A percentile compares a stretch with the other conserved stretches of the same genome.
Evolutionary conservation across 2,797 vertebrate genomes (phyloP).

Genomic region (Spea hammondii): DNA sequence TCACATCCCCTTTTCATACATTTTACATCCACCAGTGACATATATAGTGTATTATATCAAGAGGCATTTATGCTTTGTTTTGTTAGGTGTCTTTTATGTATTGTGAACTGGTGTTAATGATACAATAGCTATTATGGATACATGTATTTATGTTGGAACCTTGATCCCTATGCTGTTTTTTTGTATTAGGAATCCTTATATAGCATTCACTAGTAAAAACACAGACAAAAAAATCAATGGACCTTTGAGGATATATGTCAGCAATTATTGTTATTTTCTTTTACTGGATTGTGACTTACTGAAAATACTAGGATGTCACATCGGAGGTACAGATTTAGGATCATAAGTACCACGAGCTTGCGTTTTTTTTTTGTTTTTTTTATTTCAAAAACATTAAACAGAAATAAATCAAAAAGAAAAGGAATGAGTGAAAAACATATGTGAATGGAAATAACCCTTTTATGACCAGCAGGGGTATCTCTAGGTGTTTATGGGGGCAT

Average conservation of each 20-base stretch:
- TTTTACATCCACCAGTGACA: background rate
- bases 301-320: slow-evolving; percentile 12
- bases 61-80: background rate
- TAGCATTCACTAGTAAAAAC: slow-evolving; percentile 39
- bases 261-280: slow-evolving; percentile 27
- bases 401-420: too few species aligned
- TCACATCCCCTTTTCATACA: too few species aligned
- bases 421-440: too few species aligned
- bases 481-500: too few species aligned
- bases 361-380: too few species aligned
- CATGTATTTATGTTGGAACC: slow-evolving; percentile 33
- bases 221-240: slow-evolving; percentile 42
- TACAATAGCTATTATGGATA: slow-evolving; percentile 21
- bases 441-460: too few species aligned
- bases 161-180: slow-evolving; percentile 31
- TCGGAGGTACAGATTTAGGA: slow-evolving; percentile 2
- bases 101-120: background rate
- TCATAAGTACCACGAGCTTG: background rate
- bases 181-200: slow-evolving; percentile 46
- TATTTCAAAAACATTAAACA: too few species aligned
- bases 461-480: too few species aligned
- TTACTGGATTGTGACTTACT: slow-evolving; percentile 3
- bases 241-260: slow-evolving; percentile 42
- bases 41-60: background rate
- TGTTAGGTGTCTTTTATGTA: background rate